Conservation (phyloP, 2,113 vertebrate genomes). For the Laterallus jamaicensis region DNA sequence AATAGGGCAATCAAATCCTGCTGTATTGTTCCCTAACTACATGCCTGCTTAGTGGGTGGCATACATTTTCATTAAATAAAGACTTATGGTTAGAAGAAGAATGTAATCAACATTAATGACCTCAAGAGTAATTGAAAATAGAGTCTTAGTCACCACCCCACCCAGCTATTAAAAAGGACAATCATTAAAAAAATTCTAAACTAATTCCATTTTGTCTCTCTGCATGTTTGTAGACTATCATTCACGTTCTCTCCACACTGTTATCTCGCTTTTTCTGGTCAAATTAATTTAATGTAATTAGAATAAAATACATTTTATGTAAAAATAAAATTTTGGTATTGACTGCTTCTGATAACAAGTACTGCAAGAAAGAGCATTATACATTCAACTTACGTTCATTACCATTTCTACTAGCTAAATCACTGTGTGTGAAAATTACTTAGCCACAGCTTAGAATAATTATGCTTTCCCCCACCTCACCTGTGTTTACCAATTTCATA, state of each 20-base stretch:
- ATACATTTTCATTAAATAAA: conserved; percentile 76
- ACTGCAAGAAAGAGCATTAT: background rate
- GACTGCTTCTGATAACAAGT: background rate
- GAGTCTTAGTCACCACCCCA: conserved; percentile 47
- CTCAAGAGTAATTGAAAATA: conserved; percentile 73
- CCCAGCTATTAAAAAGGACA: conserved; percentile 63
- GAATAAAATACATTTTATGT: conserved; percentile 16
- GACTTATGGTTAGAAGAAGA: conserved; percentile 70
- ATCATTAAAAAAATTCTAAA: conserved; percentile 41
- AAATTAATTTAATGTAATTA: conserved; percentile 49
- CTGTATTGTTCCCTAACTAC: conserved; percentile 71
- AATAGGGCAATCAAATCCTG: conserved; percentile 74
- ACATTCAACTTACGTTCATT: background rate
- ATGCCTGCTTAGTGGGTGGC: conserved; percentile 68
- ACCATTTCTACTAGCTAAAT: background rate
- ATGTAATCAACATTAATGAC: conserved; percentile 76
- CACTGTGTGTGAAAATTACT: background rate
- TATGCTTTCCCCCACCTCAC: background rate
- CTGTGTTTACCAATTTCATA: background rate
- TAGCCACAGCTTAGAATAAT: background rate
- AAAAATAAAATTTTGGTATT: conserved; percentile 10
- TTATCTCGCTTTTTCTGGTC: conserved; percentile 21
- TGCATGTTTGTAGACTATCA: conserved; percentile 35
- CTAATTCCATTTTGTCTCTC: conserved; percentile 46
- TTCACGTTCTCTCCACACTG: background rate